Base-by-base conservation (phyloP, 2,888 invertebrate species). In the Syrista parreyssii region DNA sequence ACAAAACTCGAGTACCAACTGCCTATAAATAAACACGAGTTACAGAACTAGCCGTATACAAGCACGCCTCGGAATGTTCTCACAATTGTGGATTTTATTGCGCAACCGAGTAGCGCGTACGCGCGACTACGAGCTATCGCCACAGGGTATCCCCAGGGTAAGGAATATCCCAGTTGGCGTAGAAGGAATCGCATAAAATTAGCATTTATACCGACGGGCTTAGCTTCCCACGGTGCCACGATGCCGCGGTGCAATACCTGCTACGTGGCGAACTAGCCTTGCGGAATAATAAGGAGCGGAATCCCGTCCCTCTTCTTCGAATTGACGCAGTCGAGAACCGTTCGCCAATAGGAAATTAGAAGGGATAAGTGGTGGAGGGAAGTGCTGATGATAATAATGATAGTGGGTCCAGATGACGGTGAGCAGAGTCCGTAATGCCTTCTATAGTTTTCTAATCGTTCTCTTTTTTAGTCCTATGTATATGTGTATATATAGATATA, bases 101-200 rank as follows among this genome's bases (percentile, higher is more conserved):
- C 83, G 82, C 81, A 83, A 80, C 81, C 81, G 78, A 33, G 4
- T 36, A 74, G 75, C 80, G 77, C 79, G 76, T 79, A 79, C 79
- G 71, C 75, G 32, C 55, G 75, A 77, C 75, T 74, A 72, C 79
- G 80, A 35, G 79, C 73, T 78, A 78, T 55, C 76, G 80, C 32
- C 35, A 35, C 76, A 77, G 79, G 69, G 40, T 15, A 36, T 68
- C 35, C 11, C 72, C 55, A 78, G 73, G 75, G 35, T 68, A 75
- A n/a, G 32, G 31, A 30, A 33, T 55, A 40, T 35, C 74, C 40
- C 35, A 68, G 74, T 32, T 77, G 76, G 80, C 73, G 79, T 31
- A 69, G 34, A 75, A 82, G 83, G 84, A 87, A 87, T 85, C 86
- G 86, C 87, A 87, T 88, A 86, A 88, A 88, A 89, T 89, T 88